These are phyloP conservation scores for Thaleichthys pacificus DNA, from an alignment of 2,797 vertebrate genomes.

Conservation along the genomic window DNA sequence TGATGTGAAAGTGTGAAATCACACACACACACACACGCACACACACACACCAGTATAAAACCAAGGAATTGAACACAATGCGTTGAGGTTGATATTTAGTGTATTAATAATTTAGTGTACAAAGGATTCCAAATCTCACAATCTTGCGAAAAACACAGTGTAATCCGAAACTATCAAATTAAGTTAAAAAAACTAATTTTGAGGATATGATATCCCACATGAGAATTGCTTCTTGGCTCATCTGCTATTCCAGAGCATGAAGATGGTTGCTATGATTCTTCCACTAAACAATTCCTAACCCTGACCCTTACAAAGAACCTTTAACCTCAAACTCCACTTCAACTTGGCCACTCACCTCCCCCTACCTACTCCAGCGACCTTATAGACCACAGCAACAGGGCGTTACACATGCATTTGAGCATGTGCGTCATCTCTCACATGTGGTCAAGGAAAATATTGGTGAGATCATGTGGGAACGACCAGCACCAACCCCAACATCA, in stretches of 20 bases:
- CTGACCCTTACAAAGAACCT: neutral
- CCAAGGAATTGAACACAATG: neutral
- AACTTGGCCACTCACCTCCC: conserved; percentile 2
- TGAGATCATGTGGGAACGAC: neutral
- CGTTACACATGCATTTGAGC: neutral
- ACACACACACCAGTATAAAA: neutral
- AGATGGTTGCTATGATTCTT: neutral
- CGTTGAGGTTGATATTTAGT: neutral
- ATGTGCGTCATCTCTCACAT: neutral
- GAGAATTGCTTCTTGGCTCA: neutral
- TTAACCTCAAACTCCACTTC: neutral
- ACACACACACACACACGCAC: neutral
- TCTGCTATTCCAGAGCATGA: neutral
- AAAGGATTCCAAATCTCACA: neutral
- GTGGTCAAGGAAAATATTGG: neutral
- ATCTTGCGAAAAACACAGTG: neutral
- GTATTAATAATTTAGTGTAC: neutral
- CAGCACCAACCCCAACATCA: neutral
- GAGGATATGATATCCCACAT: neutral
- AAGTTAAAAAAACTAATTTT: neutral
- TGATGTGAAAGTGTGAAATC: conserved; percentile 9
- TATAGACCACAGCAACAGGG: neutral
- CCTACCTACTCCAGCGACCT: conserved; percentile 5
- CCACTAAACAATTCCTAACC: neutral
- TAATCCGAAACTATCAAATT: neutral